phyloP scores from a whole-genome alignment of 2,888 invertebrate genomes.

The Lordiphosa andalusiaca region DNA sequence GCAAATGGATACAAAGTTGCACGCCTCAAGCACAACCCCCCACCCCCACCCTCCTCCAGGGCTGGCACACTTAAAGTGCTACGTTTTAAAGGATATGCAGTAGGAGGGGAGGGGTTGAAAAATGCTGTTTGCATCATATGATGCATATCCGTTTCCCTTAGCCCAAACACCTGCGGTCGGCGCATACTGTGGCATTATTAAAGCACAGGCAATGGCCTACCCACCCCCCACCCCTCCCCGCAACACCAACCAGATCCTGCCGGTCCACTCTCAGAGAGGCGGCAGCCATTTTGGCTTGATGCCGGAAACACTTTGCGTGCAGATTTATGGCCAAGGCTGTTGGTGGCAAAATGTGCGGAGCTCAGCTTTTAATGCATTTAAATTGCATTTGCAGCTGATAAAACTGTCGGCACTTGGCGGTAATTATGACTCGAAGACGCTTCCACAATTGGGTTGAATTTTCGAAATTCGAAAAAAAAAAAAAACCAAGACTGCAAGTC shows the following conservation, averaged over 20 bases:
- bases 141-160: constrained; percentile 15
- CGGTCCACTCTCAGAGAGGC: constrained; percentile 13
- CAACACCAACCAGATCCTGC: constrained; percentile 17
- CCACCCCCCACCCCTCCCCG: not conserved
- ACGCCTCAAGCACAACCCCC: no score
- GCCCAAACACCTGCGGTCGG: constrained; percentile 54
- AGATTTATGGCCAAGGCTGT: constrained; percentile 50
- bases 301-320: constrained; percentile 60
- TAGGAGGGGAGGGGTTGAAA: no score
- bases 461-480: no score
- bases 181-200: constrained; percentile 47
- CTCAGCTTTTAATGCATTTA: constrained; percentile 31
- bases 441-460: not conserved
- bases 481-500: no score
- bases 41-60: no score
- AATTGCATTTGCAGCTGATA: constrained; percentile 49
- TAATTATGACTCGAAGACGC: constrained; percentile 14
- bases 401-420: constrained; percentile 42
- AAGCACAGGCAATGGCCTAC: constrained; percentile 23
- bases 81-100: constrained; percentile 15
- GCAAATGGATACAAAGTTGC: constrained; percentile 4
- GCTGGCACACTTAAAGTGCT: constrained; percentile 23
- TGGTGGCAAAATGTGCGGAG: constrained; percentile 15
- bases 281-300: constrained; percentile 35
- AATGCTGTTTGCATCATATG: constrained; percentile 51